Conservation (phyloP, 2,113 vertebrate genomes). For the Symphodus melops region DNA sequence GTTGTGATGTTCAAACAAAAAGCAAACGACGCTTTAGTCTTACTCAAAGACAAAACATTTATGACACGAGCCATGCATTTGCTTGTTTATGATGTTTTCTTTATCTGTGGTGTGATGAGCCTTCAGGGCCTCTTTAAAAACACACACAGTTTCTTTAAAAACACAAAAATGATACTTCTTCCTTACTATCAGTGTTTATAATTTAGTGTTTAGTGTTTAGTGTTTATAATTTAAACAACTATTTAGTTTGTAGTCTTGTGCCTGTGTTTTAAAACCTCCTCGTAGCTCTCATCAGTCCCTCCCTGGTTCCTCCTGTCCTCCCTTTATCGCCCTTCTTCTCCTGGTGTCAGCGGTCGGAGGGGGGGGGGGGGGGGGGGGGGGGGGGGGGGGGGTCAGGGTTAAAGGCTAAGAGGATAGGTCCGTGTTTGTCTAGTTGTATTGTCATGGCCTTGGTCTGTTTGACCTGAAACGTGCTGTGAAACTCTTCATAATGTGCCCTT, state of each 20-base stretch:
- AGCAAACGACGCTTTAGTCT: too few species aligned
- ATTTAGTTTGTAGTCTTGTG: background rate
- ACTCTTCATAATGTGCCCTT: background rate
- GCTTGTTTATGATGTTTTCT: too few species aligned
- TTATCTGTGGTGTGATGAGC: too few species aligned
- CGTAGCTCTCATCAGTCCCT: background rate
- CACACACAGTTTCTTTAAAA: too few species aligned
- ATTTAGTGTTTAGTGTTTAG: too few species aligned
- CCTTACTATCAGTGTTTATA: too few species aligned
- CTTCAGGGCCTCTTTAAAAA: too few species aligned
- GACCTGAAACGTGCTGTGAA: conserved; percentile 26
- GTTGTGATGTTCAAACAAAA: too few species aligned
- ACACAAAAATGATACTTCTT: too few species aligned
- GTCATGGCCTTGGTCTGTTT: conserved; percentile 39
- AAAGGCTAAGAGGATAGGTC: conserved; percentile 60
- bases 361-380: background rate
- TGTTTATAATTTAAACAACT: too few species aligned
- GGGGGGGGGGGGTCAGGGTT: conserved; percentile 27
- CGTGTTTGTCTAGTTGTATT: conserved; percentile 63
- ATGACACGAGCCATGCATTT: too few species aligned
- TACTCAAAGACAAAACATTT: too few species aligned
- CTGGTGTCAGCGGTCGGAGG: conserved; percentile 17
- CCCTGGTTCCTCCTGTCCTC: background rate
- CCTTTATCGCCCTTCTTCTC: background rate
- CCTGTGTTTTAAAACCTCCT: background rate